Evolutionary conservation across 1,140 invertebrate genomes (phyloP).

Genomic region (Trinorchestia longiramus): DNA sequence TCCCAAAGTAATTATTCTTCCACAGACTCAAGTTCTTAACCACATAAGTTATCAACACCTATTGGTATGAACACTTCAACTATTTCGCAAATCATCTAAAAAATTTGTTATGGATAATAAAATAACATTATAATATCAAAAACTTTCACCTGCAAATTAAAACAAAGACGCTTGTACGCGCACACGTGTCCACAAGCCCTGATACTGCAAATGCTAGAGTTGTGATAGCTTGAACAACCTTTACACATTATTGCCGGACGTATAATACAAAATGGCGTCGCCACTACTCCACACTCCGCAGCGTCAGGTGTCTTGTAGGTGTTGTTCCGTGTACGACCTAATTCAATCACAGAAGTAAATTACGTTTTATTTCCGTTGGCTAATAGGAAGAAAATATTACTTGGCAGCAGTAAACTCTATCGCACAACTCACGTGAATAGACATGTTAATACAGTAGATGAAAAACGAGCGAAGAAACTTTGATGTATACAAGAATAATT

Average conservation of each 20-base stretch:
- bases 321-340: not conserved
- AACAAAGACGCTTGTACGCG: not conserved
- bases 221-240: conserved; percentile 25
- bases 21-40: no score
- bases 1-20: no score
- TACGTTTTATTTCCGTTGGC: not conserved
- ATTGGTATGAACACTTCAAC: no score
- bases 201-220: not conserved
- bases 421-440: not conserved
- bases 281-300: not conserved
- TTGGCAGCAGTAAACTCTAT: not conserved
- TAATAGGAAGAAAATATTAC: no score
- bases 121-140: no score
- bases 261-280: conserved; percentile 15
- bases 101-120: no score
- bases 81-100: no score
- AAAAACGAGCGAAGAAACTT: no score
- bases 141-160: not conserved
- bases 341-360: not conserved
- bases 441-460: no score
- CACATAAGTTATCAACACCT: no score
- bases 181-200: no score
- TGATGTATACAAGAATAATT: no score
- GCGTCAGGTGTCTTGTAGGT: not conserved
- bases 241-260: not conserved